phyloP scores from a whole-genome alignment of 2,113 vertebrate genomes.

The Alethe diademata region DNA sequence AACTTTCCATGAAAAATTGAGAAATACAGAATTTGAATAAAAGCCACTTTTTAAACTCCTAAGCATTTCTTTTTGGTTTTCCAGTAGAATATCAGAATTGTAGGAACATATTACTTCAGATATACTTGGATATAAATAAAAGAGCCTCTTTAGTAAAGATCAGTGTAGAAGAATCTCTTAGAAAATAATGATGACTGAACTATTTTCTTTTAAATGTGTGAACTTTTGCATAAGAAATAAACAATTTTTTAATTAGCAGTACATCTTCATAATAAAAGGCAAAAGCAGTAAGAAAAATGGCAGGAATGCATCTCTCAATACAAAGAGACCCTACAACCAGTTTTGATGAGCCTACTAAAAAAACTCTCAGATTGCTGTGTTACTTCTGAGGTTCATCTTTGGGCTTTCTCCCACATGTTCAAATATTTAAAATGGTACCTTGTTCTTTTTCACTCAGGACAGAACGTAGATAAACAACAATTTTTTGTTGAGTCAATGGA shows the following conservation, averaged over 20 bases:
- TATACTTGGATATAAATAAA: neutral
- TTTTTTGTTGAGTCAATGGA: neutral
- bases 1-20: neutral
- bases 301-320: neutral
- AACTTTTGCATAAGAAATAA: neutral
- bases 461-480: neutral
- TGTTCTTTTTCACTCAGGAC: neutral
- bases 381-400: neutral
- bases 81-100: neutral
- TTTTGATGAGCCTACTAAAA: neutral
- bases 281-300: neutral
- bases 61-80: neutral
- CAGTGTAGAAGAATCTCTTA: neutral
- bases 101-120: neutral
- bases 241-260: neutral
- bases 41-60: neutral
- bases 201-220: neutral
- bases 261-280: neutral
- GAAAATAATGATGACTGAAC: neutral
- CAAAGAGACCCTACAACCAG: neutral
- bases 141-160: neutral
- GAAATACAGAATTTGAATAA: neutral
- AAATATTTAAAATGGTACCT: neutral
- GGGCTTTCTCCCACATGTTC: neutral
- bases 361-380: fast-evolving